Conservation (phyloP, 2,113 vertebrate species). For the Pelvicachromis taeniatus region DNA sequence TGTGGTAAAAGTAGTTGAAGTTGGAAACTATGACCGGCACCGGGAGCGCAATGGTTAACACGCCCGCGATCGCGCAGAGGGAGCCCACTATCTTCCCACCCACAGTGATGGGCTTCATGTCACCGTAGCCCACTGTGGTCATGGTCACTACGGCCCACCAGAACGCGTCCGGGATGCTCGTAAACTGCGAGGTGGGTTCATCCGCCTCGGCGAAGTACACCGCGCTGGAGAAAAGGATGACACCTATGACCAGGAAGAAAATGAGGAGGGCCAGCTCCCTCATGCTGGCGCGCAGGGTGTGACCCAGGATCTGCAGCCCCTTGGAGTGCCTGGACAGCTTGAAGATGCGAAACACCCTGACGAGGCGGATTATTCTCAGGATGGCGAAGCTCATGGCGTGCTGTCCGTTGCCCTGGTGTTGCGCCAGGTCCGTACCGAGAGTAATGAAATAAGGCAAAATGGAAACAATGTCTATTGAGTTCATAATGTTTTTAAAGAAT, state of each 20-base stretch:
- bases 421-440: constrained; percentile 92
- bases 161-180: constrained; percentile 98
- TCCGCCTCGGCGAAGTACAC: constrained; percentile 98
- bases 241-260: constrained; percentile 97
- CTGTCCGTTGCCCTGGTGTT: constrained; percentile 85
- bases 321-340: constrained; percentile 98
- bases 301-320: constrained; percentile 97
- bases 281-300: constrained; percentile 96
- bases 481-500: constrained; percentile 99
- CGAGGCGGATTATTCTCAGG: constrained; percentile 94
- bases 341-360: constrained; percentile 97
- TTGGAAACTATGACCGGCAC: constrained; percentile 99
- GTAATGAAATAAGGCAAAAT: constrained; percentile 99
- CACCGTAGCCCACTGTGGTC: constrained; percentile 98
- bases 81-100: constrained; percentile 98
- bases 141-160: constrained; percentile 99
- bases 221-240: constrained; percentile 98
- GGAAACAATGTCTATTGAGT: constrained; percentile 97
- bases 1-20: constrained; percentile 99
- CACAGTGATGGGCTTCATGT: constrained; percentile 99
- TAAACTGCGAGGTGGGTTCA: constrained; percentile 93
- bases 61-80: constrained; percentile 95
- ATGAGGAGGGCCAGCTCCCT: constrained; percentile 95
- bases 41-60: constrained; percentile 96
- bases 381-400: constrained; percentile 99